Percentiles rank a stretch among this genome's conserved stretches.
Conservation (phyloP, 2,888 invertebrate genomes). For the Esperia sulphurella region DNA sequence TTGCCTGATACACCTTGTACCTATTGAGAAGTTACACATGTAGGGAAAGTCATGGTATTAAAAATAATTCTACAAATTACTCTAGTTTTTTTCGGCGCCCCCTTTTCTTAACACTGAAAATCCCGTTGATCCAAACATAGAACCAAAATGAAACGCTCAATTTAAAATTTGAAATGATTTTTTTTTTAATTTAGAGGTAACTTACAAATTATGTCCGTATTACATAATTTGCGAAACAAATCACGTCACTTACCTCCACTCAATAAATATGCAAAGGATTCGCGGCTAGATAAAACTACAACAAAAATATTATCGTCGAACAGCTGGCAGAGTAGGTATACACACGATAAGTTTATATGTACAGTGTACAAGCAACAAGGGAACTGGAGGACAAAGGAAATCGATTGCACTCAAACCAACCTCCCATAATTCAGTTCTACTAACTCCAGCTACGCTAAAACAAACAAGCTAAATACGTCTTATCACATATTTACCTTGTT, state of each 20-base stretch:
- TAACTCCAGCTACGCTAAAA: constrained; percentile 13
- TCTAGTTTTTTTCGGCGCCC: no score
- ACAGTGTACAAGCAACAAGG: constrained; percentile 23
- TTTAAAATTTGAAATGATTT: no score
- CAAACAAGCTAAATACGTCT: constrained; percentile 25
- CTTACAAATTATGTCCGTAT: constrained; percentile 13
- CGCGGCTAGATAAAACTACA: constrained; percentile 14
- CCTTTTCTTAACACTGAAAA: no score
- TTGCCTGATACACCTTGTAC: no score
- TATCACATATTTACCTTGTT: constrained; percentile 53
- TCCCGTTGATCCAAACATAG: no score
- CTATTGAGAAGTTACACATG: no score
- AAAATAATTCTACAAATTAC: no score
- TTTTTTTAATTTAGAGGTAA: no score
- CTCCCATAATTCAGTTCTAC: constrained; percentile 23
- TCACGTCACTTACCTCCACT: constrained; percentile 24
- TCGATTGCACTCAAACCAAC: constrained; percentile 47
- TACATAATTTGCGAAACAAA: constrained; percentile 45
- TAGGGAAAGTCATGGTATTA: no score
- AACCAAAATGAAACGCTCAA: no score
- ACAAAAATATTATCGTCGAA: constrained; percentile 41
- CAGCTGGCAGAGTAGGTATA: constrained; percentile 44
- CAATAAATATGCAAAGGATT: constrained; percentile 24
- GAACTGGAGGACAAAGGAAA: constrained; percentile 74
- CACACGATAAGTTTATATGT: constrained; percentile 22